A percentile compares a stretch with the other conserved stretches of the same genome.
Evolutionary conservation across 2,888 invertebrate genomes (phyloP).

Genomic region (Cephus sareptanus): DNA sequence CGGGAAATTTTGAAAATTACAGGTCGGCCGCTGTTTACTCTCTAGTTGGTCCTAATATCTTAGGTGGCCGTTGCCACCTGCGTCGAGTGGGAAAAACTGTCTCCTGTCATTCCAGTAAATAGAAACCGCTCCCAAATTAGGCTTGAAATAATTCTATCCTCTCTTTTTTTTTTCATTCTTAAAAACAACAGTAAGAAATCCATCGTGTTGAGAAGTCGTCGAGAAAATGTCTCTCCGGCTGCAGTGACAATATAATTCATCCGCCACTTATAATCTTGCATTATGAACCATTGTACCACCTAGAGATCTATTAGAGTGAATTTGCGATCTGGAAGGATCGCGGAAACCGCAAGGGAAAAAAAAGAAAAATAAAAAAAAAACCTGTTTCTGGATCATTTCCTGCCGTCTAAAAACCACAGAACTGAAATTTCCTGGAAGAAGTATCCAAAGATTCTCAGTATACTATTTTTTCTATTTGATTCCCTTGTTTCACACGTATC

Average conservation of each 20-base stretch:
- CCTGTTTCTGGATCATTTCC: neutral
- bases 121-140: neutral
- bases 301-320: neutral
- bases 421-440: neutral
- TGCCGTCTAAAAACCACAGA: neutral
- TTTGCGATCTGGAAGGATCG: neutral
- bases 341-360: neutral
- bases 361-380: neutral
- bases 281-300: conserved; percentile 22
- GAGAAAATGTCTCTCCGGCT: neutral
- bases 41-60: neutral
- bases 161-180: neutral
- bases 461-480: neutral
- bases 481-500: neutral
- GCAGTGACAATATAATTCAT: neutral
- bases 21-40: neutral
- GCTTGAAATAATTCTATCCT: neutral
- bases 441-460: neutral
- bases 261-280: conserved; percentile 12
- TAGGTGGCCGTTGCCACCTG: conserved; percentile 3
- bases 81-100: conserved; percentile 1
- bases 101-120: neutral
- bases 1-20: neutral
- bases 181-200: neutral
- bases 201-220: neutral